Evolutionary conservation across 2,797 vertebrate genomes (phyloP), one percentile per base, ranked within the genome.

Genomic region (Melanotaenia pygmaea): DNA sequence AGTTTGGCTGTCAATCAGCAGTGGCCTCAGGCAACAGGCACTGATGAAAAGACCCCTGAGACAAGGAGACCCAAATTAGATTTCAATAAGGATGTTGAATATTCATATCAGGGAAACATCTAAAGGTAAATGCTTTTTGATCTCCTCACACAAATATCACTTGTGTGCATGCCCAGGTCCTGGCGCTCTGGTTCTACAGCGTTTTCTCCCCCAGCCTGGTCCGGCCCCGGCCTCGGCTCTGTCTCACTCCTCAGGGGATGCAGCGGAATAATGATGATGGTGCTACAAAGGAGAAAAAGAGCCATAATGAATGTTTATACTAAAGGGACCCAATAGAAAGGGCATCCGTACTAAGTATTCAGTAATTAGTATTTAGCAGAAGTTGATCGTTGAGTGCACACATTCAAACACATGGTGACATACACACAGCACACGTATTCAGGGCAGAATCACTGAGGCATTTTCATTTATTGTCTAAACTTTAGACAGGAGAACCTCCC

Each of bases 11-110:
- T 97, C 97, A 99, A 95, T 98, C 97, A 97, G 92, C 86, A 90
- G 90, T 95, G 92, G 96, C 97, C 96, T 94, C 87, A 3, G 97
- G 98, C 97, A 91, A 94, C 97, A 96, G 96, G 94, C 95, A 95
- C 95, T 97, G 97, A 98, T 98, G 96, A 98, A 97, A 98, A 97
- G 95, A 94, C 96, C 97, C 97, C 92, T 91, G 98, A 98, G 97
- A 97, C 95, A 4, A 92, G 96, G 94, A 96, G 95, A 96, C 96
- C 96, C 95, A 97, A 97, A 97, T 98, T 97, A 97, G 96, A 96
- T 97, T 97, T 98, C 96, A 99, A 98, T 97, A 97, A 97, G 96
- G 96, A 96, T 95, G 93, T 92, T 95, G 94, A 97, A 98, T 97
- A 97, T 97, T 98, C 97, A 98, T 97, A 96, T 95, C 93, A 92